Evolutionary conservation across 92 coral and sea anemone species (phyloP).

Genomic region (Epizoanthus ramosus): DNA sequence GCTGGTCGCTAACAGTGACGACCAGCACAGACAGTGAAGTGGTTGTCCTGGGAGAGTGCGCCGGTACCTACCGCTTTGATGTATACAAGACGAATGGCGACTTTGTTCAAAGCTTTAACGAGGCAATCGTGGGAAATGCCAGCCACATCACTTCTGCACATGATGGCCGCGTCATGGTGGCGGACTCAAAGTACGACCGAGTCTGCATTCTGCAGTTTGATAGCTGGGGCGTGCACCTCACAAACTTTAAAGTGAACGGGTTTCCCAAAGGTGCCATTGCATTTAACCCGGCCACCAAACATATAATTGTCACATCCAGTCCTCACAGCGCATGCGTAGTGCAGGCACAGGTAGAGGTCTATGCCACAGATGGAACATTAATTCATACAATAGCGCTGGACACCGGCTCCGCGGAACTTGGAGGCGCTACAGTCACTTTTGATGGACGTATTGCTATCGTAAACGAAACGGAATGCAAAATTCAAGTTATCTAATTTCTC

Average conservation of each 20-base stretch:
- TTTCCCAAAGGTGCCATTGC: slow-evolving; percentile 44
- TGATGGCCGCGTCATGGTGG: slow-evolving; percentile 50
- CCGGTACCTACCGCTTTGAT: slow-evolving; percentile 32
- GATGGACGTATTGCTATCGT: slow-evolving; percentile 38
- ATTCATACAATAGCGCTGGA: slow-evolving; percentile 28
- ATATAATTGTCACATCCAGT: slow-evolving; percentile 23
- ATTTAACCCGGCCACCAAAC: slow-evolving; percentile 35
- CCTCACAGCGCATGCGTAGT: not conserved
- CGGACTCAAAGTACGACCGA: slow-evolving; percentile 3
- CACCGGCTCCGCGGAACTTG: slow-evolving; percentile 26
- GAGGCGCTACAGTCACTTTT: slow-evolving; percentile 16
- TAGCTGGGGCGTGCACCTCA: slow-evolving; percentile 27
- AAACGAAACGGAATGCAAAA: slow-evolving; percentile 29
- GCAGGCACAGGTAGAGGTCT: slow-evolving; percentile 22
- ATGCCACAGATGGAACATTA: slow-evolving; percentile 19
- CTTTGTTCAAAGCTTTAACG: slow-evolving; percentile 40
- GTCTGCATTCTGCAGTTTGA: slow-evolving; percentile 42
- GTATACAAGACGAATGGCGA: slow-evolving; percentile 41
- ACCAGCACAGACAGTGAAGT: slow-evolving; percentile 27
- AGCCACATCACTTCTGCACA: slow-evolving; percentile 38
- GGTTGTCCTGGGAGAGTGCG: slow-evolving; percentile 1
- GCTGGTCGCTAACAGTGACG: slow-evolving; percentile 38
- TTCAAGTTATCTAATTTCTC: slow-evolving; percentile 22
- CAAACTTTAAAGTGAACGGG: slow-evolving; percentile 25
- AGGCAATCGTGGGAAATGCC: slow-evolving; percentile 8